phyloP scores from a whole-genome alignment of 2,113 vertebrate species.

The Calidris pygmaea region DNA sequence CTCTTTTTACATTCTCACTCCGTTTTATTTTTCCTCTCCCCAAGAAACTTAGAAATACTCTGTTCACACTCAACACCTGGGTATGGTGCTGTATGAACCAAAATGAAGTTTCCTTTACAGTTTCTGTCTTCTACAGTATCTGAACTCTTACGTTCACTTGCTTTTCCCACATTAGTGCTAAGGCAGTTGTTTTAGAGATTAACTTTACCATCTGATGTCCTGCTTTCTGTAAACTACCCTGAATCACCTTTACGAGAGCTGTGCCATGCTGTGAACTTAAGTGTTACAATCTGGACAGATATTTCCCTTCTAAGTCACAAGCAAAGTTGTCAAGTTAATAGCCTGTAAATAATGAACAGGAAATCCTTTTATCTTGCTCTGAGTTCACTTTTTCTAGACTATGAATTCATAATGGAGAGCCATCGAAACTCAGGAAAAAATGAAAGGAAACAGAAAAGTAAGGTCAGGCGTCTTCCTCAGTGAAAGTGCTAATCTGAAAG shows the following conservation, averaged over 20 bases:
- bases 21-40: background rate
- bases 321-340: background rate
- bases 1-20: background rate
- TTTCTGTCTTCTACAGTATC: background rate
- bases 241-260: background rate
- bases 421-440: background rate
- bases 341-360: background rate
- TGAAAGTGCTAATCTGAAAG: background rate
- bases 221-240: background rate
- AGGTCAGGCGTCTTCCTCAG: background rate
- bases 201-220: background rate
- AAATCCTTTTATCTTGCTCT: background rate
- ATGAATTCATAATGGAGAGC: background rate
- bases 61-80: background rate
- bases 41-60: background rate
- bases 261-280: background rate
- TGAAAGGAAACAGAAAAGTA: background rate
- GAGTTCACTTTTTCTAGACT: background rate
- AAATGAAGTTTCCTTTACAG: background rate
- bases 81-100: background rate
- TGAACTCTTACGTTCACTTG: background rate
- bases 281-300: slow-evolving; percentile 6
- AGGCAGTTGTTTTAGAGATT: background rate
- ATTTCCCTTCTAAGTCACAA: background rate
- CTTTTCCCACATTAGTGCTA: background rate